A percentile compares a stretch with the other conserved stretches of the same genome.
These are phyloP conservation scores for Montipora capricornis DNA, from an alignment of 64 coral and sea anemone genomes.

Conservation along the genomic window DNA sequence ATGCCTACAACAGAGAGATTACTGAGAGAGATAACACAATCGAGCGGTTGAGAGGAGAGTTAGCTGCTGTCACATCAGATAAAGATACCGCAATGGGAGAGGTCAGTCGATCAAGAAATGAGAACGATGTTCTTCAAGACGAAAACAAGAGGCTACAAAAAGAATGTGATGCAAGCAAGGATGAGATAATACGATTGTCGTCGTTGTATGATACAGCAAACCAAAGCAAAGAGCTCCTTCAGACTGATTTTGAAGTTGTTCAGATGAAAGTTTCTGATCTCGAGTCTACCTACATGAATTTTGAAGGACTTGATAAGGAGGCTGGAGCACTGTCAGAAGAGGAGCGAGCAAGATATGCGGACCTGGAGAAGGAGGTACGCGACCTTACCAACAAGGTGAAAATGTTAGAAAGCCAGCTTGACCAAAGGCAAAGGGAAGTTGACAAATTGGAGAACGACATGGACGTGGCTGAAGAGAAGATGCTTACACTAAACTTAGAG, in stretches of 20 bases:
- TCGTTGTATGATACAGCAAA: conserved; percentile 66
- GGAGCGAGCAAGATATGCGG: conserved; percentile 74
- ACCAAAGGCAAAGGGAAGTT: conserved; percentile 69
- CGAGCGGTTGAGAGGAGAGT: conserved; percentile 57
- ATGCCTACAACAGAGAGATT: conserved; percentile 73
- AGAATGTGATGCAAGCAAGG: conserved; percentile 65
- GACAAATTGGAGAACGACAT: conserved; percentile 92
- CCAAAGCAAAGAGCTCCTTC: conserved; percentile 86
- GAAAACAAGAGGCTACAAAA: conserved; percentile 69
- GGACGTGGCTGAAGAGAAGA: conserved; percentile 95
- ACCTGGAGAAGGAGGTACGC: conserved; percentile 69
- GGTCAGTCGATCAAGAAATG: conserved; percentile 52
- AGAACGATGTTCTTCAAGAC: conserved; percentile 71
- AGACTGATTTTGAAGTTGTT: conserved; percentile 75
- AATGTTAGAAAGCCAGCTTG: conserved; percentile 43
- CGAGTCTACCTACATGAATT: conserved; percentile 87
- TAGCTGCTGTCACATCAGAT: conserved; percentile 60
- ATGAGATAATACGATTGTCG: conserved; percentile 75
- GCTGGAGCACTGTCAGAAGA: conserved; percentile 64
- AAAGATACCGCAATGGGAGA: conserved; percentile 79
- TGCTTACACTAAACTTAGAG: conserved; percentile 88
- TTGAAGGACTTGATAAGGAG: conserved; percentile 77
- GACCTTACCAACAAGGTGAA: conserved; percentile 59
- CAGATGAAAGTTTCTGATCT: conserved; percentile 83
- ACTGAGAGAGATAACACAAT: conserved; percentile 73